Evolutionary conservation across 2,888 invertebrate species (phyloP).

Genomic region (Blera fallax): DNA sequence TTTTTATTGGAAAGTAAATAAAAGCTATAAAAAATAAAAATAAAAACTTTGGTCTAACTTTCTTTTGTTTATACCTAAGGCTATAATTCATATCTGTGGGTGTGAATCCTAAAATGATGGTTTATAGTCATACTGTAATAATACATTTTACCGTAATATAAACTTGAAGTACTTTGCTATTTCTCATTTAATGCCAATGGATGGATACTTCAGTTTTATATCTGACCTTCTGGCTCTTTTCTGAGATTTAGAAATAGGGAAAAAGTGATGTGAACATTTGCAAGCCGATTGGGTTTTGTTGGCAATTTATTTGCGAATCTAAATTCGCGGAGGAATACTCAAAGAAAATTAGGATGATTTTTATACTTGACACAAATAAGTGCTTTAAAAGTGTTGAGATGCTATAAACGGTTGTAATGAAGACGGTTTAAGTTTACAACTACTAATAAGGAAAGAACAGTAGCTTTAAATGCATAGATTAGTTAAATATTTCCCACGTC

Average conservation of each 20-base stretch:
- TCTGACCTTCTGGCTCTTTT: neutral
- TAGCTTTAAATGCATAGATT: no score
- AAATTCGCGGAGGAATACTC: neutral
- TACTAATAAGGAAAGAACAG: neutral
- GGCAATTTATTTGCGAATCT: neutral
- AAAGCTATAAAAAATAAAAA: neutral
- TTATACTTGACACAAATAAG: no score
- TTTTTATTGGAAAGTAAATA: neutral
- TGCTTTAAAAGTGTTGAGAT: neutral
- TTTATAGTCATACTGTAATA: neutral
- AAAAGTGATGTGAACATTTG: neutral
- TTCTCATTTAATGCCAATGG: neutral
- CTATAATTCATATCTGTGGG: neutral
- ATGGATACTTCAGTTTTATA: neutral
- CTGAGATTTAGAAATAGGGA: neutral
- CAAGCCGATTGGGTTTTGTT: neutral
- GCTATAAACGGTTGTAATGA: no score
- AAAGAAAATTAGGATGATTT: neutral
- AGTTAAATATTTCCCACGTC: no score
- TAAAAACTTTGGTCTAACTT: neutral
- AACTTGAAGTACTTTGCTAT: neutral
- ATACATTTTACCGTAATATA: neutral
- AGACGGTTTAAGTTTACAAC: neutral
- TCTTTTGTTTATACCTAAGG: neutral
- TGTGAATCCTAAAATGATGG: neutral